A percentile compares a stretch with the other conserved stretches of the same genome.
These are phyloP conservation scores for Suillia variegata DNA, from an alignment of 2,888 invertebrate genomes.

Conservation along the genomic window DNA sequence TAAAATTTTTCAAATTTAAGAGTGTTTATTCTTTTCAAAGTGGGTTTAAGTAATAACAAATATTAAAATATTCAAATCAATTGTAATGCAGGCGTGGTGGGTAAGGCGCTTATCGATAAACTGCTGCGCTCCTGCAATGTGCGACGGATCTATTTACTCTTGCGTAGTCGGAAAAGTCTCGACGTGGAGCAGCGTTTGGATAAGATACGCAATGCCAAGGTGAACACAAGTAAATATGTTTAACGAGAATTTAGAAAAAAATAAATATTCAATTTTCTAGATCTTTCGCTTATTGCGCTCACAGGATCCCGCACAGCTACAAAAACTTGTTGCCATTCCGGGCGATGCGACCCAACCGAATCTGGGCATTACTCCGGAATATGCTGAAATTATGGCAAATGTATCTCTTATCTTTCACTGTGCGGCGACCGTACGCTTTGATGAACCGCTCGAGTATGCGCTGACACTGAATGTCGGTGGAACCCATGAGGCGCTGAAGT, in stretches of 20 bases:
- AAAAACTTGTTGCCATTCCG: conserved; percentile 45
- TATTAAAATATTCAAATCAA: background rate
- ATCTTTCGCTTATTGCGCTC: conserved; percentile 44
- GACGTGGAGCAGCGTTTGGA: conserved; percentile 69
- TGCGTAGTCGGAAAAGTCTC: conserved; percentile 74
- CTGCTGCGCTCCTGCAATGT: conserved; percentile 81
- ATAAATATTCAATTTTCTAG: conserved; percentile 17
- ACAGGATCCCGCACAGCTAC: conserved; percentile 40
- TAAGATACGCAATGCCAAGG: conserved; percentile 62
- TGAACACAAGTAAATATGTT: no score
- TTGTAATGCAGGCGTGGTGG: conserved; percentile 74
- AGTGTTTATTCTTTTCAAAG: no score
- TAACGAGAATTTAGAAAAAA: no score
- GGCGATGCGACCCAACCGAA: conserved; percentile 43
- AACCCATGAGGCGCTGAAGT: conserved; percentile 67
- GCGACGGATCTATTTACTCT: conserved; percentile 74
- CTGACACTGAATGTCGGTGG: conserved; percentile 69
- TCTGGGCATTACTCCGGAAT: conserved; percentile 42
- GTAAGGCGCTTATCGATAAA: conserved; percentile 88
- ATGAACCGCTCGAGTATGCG: conserved; percentile 74
- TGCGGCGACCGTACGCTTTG: conserved; percentile 82
- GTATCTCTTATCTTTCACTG: conserved; percentile 76
- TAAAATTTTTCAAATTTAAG: no score
- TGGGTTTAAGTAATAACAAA: no score
- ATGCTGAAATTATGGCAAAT: conserved; percentile 53